Evolutionary conservation across 2,888 invertebrate genomes (phyloP).

Genomic region (Fragum sueziense): DNA sequence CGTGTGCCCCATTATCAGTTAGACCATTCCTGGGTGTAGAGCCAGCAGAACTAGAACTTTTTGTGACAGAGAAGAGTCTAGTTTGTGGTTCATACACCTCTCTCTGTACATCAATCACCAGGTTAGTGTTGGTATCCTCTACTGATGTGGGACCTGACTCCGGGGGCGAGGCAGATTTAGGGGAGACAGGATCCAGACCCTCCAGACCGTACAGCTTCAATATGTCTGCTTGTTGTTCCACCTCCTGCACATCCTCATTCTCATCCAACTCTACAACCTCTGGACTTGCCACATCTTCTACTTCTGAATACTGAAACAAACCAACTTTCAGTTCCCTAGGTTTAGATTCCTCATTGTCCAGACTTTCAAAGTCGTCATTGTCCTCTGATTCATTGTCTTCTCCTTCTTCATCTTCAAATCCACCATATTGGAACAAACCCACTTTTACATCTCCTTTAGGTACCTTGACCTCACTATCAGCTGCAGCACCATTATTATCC

Average conservation of each 20-base stretch:
- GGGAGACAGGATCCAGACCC: constrained; percentile 40
- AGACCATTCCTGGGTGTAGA: constrained; percentile 51
- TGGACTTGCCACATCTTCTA: constrained; percentile 32
- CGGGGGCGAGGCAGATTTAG: constrained; percentile 51
- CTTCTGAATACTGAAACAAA: constrained; percentile 49
- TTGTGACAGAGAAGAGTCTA: constrained; percentile 48
- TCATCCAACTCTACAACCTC: constrained; percentile 42
- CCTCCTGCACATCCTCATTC: constrained; percentile 39
- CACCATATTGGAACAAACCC: constrained; percentile 54
- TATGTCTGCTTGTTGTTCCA: constrained; percentile 46
- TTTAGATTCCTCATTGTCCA: background rate
- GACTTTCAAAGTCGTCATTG: background rate
- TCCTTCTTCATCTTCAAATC: constrained; percentile 26
- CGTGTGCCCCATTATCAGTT: background rate
- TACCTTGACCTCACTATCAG: constrained; percentile 22
- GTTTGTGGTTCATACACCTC: constrained; percentile 57
- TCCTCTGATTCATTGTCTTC: background rate
- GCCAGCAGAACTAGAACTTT: constrained; percentile 50
- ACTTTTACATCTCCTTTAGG: constrained; percentile 43
- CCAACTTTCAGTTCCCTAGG: constrained; percentile 44
- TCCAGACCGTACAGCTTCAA: constrained; percentile 51
- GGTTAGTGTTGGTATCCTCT: constrained; percentile 7
- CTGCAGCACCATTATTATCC: constrained; percentile 7
- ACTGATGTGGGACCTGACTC: constrained; percentile 26
- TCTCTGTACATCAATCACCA: constrained; percentile 53